Base-by-base conservation (phyloP, 2,888 invertebrate genomes). In the Heterodera filipjevi region DNA sequence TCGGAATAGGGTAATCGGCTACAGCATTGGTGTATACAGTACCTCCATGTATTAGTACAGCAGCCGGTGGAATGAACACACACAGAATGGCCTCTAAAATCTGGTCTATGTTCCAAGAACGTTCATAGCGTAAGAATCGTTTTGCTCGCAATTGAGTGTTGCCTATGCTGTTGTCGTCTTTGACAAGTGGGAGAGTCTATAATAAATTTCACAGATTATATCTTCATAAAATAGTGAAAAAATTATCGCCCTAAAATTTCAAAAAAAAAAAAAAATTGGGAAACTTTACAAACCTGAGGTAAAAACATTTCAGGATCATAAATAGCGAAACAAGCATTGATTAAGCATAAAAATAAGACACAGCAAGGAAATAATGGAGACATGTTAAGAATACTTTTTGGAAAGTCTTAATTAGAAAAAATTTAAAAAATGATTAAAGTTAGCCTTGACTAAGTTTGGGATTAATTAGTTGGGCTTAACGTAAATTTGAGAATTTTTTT, bases 41-140 rank as follows among this genome's bases (percentile, higher is more conserved):
- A 68, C 75, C 75, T 22, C 75, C 75, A 30, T 75, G 75, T 16
- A 75, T 22, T 6, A 75, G 22, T 22, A 75, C 64, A 33, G 75
- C 75, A n/a, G 46, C 75, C 14, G 75, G 75, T n/a, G 75, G 75
- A 64, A 75, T 66, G 68, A 75, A 75, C 66, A 75, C 75, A 32
- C 75, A 75, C 44, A 75, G 75, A 1, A 75, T 32, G 30, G 75
- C 75, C n/a, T 75, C 75, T 10, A 75, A 14, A 32, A 75, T 35
- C 46, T 75, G 75, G 27, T 14, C 68, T 30, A 33, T 33, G 33
- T 22, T 68, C 68, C 68, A 68, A 19, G 14, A 32, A 12, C 27
- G 33, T 35, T 68, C 19, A 32, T 35, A 5, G 3, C 3, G 16
- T 8, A 35, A 35, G 22, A 68, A 68, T 1, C 68, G 68, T 35